Conservation (phyloP, 2,797 vertebrate species). For the Syndactyla subalaris region DNA sequence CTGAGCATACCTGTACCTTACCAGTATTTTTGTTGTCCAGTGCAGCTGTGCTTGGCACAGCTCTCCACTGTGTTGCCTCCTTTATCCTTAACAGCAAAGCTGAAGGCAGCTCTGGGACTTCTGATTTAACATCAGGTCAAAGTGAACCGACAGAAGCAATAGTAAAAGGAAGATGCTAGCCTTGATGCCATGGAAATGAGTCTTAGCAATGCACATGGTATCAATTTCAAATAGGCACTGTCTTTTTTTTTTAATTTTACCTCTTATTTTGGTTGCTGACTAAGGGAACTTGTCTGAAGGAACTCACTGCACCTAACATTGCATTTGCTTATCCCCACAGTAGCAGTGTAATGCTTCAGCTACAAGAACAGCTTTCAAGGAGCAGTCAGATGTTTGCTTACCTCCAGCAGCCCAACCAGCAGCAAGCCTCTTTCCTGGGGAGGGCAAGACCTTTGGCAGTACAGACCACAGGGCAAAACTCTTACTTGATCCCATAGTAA, state of each 20-base stretch:
- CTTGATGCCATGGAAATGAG: background rate
- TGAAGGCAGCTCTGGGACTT: rapidly evolving
- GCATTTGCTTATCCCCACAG: background rate
- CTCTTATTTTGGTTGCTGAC: background rate
- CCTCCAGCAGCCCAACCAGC: background rate
- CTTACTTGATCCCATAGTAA: rapidly evolving
- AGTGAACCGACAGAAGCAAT: background rate
- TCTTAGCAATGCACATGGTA: background rate
- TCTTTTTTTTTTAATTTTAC: background rate
- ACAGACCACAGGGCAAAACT: background rate
- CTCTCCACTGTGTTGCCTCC: background rate
- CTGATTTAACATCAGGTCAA: background rate
- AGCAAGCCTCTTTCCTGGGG: background rate
- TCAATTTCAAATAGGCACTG: background rate
- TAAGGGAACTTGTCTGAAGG: background rate
- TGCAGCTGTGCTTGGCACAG: background rate
- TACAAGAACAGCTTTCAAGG: background rate
- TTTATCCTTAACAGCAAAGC: background rate
- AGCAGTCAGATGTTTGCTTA: background rate
- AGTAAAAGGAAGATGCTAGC: background rate
- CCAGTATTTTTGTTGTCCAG: rapidly evolving
- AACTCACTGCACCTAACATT: background rate
- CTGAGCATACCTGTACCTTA: background rate
- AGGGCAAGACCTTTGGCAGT: rapidly evolving
- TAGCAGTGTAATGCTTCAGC: background rate